A percentile compares a stretch with the other conserved stretches of the same genome.
Conservation (phyloP, 2,113 vertebrate genomes). For the Callionymus lyra region DNA sequence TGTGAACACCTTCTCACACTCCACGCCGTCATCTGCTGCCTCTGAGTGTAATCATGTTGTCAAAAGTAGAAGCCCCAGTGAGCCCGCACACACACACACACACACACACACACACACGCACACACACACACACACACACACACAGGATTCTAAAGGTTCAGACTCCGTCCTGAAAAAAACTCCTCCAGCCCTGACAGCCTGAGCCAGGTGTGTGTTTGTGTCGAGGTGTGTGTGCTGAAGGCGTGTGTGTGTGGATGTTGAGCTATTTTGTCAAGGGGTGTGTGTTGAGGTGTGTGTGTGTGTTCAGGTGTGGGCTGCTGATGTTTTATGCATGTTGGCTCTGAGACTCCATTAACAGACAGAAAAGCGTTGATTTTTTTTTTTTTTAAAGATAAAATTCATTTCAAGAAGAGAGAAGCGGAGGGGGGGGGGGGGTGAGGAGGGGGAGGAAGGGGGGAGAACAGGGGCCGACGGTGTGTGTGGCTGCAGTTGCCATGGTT, state of each 20-base stretch:
- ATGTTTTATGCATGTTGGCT: conserved; percentile 50
- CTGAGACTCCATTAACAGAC: conserved; percentile 29
- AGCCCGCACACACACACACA: conserved; percentile 4
- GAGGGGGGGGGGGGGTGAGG: conserved; percentile 15
- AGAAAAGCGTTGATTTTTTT: conserved; percentile 45
- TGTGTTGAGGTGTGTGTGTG: conserved; percentile 53
- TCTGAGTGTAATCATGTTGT: conserved; percentile 54
- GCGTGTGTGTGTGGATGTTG: too few relatives aligned
- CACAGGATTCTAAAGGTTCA: background rate
- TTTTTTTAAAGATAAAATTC: conserved; percentile 16
- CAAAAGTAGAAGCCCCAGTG: conserved; percentile 37
- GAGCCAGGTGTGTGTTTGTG: too few relatives aligned
- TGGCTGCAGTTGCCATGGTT: conserved; percentile 64
- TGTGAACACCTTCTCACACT: conserved; percentile 39
- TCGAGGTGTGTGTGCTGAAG: too few relatives aligned
- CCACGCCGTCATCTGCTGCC: conserved; percentile 44
- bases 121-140: conserved; percentile 7
- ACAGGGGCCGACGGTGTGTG: conserved; percentile 8
- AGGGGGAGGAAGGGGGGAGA: conserved; percentile 1
- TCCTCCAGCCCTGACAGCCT: too few relatives aligned
- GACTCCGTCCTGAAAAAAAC: too few relatives aligned
- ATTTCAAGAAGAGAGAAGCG: conserved; percentile 34
- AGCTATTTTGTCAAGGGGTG: conserved; percentile 31
- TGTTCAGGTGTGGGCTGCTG: conserved; percentile 45
- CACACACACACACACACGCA: conserved; percentile 10